Base-by-base conservation (phyloP, 2,888 invertebrate species). In the Cantharis nigra region DNA sequence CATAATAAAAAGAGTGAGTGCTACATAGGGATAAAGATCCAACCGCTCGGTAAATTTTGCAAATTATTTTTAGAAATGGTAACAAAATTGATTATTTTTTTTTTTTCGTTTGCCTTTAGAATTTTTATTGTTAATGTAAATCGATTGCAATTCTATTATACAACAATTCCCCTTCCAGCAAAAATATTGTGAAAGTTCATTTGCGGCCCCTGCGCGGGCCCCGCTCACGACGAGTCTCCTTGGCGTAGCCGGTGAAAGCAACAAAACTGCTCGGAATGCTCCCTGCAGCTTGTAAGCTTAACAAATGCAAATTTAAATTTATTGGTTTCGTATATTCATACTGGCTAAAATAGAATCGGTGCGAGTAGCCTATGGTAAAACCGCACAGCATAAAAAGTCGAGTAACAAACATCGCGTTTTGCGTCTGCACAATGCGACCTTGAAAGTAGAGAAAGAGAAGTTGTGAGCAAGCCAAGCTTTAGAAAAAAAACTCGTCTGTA, bases 241-340 rank as follows among this genome's bases (percentile, higher is more conserved):
- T 87, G 87, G 87, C 86, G 84, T 84, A 85, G 84, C 83, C 87
- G 86, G 88, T 88, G 88, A 88, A 88, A 88, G 88, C 88, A 88
- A 87, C 80, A 80, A 82, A 81, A 81, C 80, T 79, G 81, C 79
- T 79, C 84, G 85, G 85, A 85, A 86, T 85, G 85, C 84, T 83
- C 79, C 80, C 82, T 82, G 82, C 82, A 81, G 82, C 77, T 82
- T 81, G 80, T 82, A 78, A 80, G 71, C 80, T 67, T 79, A 79
- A 79, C 83, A 81, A 84, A 85, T 84, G 84, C 85, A 81, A 83
- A 85, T 84, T 85, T 82, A 82, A 80, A 81, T 76, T 79, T 81
- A 75, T 76, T 73, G 76, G 78, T 71, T 78, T 73, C 28, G 67
- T 74, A 71, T 71, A 73, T 78, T 73, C 71, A 72, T 78, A 78